Evolutionary conservation across 2,113 vertebrate species (phyloP).

Genomic region (Cephalopholis sonnerati): DNA sequence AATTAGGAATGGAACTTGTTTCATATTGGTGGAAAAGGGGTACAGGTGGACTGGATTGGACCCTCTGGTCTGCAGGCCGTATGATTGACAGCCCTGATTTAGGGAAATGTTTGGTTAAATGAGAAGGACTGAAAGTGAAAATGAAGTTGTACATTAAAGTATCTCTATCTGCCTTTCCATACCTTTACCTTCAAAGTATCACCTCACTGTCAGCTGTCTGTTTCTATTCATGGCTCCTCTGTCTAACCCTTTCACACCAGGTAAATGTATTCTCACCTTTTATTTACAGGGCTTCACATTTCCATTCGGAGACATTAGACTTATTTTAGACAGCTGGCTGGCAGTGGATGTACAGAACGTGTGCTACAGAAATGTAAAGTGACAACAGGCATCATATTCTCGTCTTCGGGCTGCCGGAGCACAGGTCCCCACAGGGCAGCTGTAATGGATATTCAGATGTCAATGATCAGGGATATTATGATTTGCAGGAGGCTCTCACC

Average conservation of each 20-base stretch:
- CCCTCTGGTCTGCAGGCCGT: too few species aligned
- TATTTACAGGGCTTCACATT: constrained; percentile 24
- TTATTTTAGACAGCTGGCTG: constrained; percentile 1
- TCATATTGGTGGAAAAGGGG: too few species aligned
- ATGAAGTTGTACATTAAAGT: too few species aligned
- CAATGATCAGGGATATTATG: constrained; percentile 84
- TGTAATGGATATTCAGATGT: constrained; percentile 84
- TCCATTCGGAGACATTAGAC: constrained; percentile 24
- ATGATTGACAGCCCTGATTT: not conserved
- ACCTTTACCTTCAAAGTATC: not conserved
- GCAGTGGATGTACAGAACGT: constrained; percentile 16
- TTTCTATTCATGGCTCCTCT: constrained; percentile 1
- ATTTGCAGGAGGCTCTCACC: constrained; percentile 78
- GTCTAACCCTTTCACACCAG: constrained; percentile 3
- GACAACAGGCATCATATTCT: constrained; percentile 37
- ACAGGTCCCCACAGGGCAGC: constrained; percentile 43
- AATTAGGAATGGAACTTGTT: too few species aligned
- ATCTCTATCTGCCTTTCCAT: not conserved
- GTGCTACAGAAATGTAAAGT: constrained; percentile 34
- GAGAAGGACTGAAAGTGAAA: too few species aligned
- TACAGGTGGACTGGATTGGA: too few species aligned
- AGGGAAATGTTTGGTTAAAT: not conserved
- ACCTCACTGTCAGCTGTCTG: not conserved
- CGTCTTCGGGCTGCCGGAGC: constrained; percentile 31
- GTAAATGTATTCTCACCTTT: constrained; percentile 21